phyloP scores from a whole-genome alignment of 2,113 vertebrate species.

The Paradisaea rubra region DNA sequence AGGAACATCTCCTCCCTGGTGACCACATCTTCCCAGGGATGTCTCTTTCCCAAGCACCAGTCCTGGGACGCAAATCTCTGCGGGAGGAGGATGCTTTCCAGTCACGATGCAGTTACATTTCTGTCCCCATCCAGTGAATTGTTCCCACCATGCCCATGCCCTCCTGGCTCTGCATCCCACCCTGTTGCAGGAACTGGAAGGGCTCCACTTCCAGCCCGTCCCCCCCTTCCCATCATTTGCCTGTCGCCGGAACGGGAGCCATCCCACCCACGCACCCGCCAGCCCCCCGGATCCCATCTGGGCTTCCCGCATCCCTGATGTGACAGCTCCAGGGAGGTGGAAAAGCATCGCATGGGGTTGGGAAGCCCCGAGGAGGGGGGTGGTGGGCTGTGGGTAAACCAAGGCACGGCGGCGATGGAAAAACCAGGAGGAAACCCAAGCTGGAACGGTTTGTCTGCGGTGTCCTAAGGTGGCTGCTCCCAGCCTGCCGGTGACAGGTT shows the following conservation, averaged over 20 bases:
- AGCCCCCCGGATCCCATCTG: not conserved
- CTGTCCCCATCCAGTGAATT: not conserved
- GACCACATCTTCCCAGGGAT: not conserved
- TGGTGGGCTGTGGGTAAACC: not conserved
- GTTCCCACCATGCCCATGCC: rapidly evolving
- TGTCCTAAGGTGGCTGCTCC: constrained; percentile 72
- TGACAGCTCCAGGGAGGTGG: constrained; percentile 17
- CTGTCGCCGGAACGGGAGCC: not conserved
- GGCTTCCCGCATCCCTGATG: constrained; percentile 3
- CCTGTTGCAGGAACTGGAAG: not conserved
- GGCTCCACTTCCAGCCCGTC: not conserved
- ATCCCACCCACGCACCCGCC: not conserved
- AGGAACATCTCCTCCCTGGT: not conserved
- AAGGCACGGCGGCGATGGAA: not conserved
- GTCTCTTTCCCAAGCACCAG: not conserved
- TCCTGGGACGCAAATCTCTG: not conserved
- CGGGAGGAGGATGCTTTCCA: not conserved
- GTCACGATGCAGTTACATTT: not conserved
- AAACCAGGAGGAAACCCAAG: constrained; percentile 41
- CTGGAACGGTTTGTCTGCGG: constrained; percentile 57
- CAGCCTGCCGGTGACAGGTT: constrained; percentile 72
- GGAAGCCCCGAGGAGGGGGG: not conserved
- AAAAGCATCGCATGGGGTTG: not conserved
- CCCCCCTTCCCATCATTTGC: not conserved
- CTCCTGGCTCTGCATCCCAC: not conserved